Base-by-base conservation (phyloP, 2,113 vertebrate genomes). In the Prochilodus magdalenae region DNA sequence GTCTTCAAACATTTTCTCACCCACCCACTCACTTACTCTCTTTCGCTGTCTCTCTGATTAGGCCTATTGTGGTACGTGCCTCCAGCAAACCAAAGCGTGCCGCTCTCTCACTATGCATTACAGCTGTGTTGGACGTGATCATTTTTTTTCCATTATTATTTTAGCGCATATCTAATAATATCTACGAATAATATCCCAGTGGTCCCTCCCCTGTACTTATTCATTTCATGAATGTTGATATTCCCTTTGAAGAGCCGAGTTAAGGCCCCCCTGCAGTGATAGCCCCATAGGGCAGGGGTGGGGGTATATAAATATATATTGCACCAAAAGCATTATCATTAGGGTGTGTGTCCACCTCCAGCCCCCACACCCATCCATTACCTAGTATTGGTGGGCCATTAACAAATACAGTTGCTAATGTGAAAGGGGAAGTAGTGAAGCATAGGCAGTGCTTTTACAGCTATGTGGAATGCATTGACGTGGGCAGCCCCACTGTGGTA, bases 181-280 rank as follows among this genome's bases (percentile, higher is more conserved):
- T 36, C 30, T 24, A 24, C 4, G 29, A 57, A 62, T 77, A 70
- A 62, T 60, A 75, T 70, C 53, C 57, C 65, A 60, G 5, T 18
- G 36, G 36, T 36, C 69, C 33, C 57, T 47, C 51, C 57, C 30
- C 24, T 66, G 47, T 44, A 66, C 59, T 74, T 76, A 69, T 47
- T 51, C 59, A 59, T 73, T 77, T 84, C 83, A 73, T 81, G 73
- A 62, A 69, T 27, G 63, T 24, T 18, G 22, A 75, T 44, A 7
- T 82, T 79, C 53, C 44, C 65, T 82, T 82, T 82, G 72, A 82
- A 79, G 57, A 53, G 40, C 71, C 44, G 29, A 3, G 63, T 70
- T 66, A 74, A 36, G 8, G 29, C 13, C 57, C 29, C 29, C 60
- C 69, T 36, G 10, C 40, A 77, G 65, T 65, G 40, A 15, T 49